Conservation (phyloP, 2,113 vertebrate genomes). For the Nicator chloris region DNA sequence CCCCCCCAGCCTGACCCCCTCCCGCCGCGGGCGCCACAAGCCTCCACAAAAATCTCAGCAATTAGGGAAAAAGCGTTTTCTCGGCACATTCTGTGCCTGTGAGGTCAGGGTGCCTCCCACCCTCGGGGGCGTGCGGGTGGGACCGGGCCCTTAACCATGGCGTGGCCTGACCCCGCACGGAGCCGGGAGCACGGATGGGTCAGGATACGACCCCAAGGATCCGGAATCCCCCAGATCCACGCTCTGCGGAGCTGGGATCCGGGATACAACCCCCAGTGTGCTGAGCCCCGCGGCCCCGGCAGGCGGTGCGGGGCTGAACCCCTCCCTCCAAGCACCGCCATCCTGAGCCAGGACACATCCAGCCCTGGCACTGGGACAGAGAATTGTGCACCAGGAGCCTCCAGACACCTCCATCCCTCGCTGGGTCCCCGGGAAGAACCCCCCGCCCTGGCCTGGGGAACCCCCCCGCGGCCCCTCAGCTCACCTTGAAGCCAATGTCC, state of each 20-base stretch:
- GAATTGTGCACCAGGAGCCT: neutral
- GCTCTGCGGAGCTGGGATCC: neutral
- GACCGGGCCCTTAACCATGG: constrained; percentile 15
- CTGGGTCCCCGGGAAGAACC: neutral
- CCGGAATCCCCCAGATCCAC: neutral
- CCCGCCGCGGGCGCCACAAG: neutral
- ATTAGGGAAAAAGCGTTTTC: constrained; percentile 48
- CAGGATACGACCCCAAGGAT: rapidly evolving
- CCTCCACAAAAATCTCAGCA: constrained; percentile 57
- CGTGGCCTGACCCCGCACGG: neutral
- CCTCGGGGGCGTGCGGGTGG: constrained; percentile 37
- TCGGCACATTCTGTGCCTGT: constrained; percentile 70
- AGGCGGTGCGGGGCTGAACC: neutral
- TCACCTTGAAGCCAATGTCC: constrained; percentile 93
- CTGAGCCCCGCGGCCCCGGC: neutral
- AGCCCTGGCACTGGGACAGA: neutral
- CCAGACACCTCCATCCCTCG: rapidly evolving
- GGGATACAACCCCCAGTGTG: neutral
- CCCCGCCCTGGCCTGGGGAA: too few relatives aligned
- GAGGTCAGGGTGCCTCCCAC: constrained; percentile 61
- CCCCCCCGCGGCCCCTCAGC: neutral
- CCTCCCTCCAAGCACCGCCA: rapidly evolving
- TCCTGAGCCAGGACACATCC: neutral
- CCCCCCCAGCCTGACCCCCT: neutral
- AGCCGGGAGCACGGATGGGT: neutral